These are phyloP conservation scores for Prietella phreatophila DNA, from an alignment of 2,113 vertebrate species.

Conservation along the genomic window DNA sequence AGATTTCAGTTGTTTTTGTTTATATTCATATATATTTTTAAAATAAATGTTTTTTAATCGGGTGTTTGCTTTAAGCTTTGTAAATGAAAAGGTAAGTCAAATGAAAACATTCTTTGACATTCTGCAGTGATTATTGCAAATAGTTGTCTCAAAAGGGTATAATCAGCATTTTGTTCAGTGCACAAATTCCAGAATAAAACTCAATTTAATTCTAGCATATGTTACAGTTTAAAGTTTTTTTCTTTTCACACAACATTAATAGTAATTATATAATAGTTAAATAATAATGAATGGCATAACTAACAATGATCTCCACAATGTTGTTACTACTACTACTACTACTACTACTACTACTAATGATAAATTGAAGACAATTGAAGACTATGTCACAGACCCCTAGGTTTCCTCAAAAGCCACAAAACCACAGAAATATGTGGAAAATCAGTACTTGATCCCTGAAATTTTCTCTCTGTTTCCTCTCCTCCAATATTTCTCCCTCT, in stretches of 20 bases:
- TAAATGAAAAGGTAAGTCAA: background rate
- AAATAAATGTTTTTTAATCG: background rate
- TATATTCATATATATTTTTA: background rate
- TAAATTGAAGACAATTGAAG: too few relatives aligned
- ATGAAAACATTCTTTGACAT: background rate
- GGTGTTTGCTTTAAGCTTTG: background rate
- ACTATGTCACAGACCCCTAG: background rate
- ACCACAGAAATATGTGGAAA: background rate
- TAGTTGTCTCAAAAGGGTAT: too few relatives aligned
- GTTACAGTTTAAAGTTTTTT: background rate
- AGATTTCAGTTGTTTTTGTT: background rate
- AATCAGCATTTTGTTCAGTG: background rate
- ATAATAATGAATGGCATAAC: background rate
- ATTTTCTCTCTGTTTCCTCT: background rate
- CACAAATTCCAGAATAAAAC: background rate
- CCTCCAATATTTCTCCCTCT: background rate
- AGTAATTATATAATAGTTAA: background rate
- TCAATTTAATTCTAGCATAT: background rate
- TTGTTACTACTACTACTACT: background rate
- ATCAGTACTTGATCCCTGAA: slow-evolving; percentile 37
- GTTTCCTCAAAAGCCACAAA: background rate
- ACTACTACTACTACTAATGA: background rate
- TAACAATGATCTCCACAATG: background rate
- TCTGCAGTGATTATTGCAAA: background rate
- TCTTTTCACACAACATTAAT: background rate